A percentile compares a stretch with the other conserved stretches of the same genome.
Evolutionary conservation across 2,113 vertebrate species (phyloP).

Genomic region (Phyllostomus discolor): DNA sequence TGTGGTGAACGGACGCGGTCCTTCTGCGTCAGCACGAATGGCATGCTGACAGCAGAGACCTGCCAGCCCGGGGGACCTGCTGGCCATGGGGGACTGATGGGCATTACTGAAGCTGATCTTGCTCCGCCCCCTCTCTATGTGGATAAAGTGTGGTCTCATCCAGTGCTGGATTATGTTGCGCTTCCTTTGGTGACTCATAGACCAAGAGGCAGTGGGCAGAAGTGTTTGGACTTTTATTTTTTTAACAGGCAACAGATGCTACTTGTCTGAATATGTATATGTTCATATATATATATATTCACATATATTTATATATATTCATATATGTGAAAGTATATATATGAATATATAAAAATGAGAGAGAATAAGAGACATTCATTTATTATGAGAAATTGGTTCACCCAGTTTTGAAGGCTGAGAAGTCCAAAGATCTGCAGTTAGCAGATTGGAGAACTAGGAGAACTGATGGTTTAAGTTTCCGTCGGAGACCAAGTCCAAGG

Average conservation of each 20-base stretch:
- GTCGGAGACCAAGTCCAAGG: background rate
- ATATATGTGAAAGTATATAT: background rate
- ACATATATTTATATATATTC: no score
- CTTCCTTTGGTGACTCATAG: background rate
- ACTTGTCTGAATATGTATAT: background rate
- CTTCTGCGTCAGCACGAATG: background rate
- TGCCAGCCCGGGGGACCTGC: background rate
- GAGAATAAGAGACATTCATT: background rate
- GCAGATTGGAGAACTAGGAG: background rate
- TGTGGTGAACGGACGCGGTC: background rate
- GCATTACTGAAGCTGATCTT: background rate
- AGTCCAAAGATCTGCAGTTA: background rate
- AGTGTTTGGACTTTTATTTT: background rate
- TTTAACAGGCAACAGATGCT: background rate
- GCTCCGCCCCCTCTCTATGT: background rate
- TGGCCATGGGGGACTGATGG: background rate
- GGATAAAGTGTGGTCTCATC: background rate
- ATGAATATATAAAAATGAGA: background rate
- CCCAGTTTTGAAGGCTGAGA: background rate
- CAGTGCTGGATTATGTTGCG: background rate
- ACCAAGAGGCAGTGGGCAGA: background rate
- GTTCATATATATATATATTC: no score
- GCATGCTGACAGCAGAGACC: background rate
- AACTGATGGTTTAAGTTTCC: background rate
- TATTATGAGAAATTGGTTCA: background rate